Conservation (phyloP, 2,113 vertebrate genomes). For the Dipodomys merriami region DNA sequence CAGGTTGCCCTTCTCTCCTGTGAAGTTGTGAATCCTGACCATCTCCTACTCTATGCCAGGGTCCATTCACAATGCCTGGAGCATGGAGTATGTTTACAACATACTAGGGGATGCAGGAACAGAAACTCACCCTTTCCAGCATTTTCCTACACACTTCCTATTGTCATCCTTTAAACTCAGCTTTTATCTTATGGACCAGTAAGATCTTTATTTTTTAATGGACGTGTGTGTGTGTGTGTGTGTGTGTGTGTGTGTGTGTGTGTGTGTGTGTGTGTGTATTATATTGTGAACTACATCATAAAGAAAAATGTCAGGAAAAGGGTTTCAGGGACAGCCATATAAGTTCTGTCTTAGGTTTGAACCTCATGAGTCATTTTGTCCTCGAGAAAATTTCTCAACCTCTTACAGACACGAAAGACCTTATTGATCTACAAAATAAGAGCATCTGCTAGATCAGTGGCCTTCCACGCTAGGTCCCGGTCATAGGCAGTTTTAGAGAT, state of each 20-base stretch:
- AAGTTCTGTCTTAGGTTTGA: background rate
- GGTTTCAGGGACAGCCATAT: background rate
- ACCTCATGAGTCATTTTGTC: background rate
- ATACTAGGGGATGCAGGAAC: background rate
- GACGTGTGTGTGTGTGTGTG: no score
- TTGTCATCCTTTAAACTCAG: background rate
- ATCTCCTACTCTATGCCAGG: background rate
- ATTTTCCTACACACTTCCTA: background rate
- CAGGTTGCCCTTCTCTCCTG: no score
- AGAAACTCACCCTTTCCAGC: background rate
- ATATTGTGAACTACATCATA: slow-evolving; percentile 24
- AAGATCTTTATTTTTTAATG: background rate
- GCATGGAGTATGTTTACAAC: background rate
- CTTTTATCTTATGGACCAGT: background rate
- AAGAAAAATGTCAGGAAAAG: background rate
- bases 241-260: no score
- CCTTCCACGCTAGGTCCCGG: background rate
- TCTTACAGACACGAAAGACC: background rate
- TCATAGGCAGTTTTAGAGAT: background rate
- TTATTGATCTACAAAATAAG: background rate
- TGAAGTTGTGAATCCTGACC: no score
- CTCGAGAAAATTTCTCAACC: background rate
- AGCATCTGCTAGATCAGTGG: background rate
- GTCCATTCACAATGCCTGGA: background rate
- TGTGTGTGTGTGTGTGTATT: background rate